phyloP scores from a whole-genome alignment of 2,797 vertebrate genomes.

The Hippopotamyrus pictus region DNA sequence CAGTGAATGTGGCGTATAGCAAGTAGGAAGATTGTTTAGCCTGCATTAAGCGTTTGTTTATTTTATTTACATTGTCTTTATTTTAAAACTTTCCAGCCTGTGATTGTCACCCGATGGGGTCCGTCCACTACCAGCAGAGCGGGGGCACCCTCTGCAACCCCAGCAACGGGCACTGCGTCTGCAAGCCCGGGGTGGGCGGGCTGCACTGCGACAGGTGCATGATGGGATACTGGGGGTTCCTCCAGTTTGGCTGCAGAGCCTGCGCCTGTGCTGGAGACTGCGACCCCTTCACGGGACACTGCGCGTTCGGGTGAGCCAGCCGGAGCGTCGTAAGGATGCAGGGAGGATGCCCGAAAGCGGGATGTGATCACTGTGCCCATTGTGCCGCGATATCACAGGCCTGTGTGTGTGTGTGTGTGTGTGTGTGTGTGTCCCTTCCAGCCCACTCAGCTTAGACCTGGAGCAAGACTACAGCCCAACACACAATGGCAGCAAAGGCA shows the following conservation, averaged over 20 bases:
- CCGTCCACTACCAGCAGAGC: slow-evolving; percentile 62
- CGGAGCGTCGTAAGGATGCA: not conserved
- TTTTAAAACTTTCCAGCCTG: slow-evolving; percentile 65
- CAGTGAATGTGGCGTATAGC: not conserved
- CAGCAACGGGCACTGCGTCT: slow-evolving; percentile 81
- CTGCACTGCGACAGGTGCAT: slow-evolving; percentile 81
- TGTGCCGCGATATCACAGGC: not conserved
- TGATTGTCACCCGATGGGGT: slow-evolving; percentile 78
- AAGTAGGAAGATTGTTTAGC: not conserved
- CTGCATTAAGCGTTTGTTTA: not conserved
- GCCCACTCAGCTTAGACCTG: slow-evolving; percentile 54
- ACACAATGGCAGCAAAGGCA: slow-evolving; percentile 64
- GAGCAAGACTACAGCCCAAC: slow-evolving; percentile 54
- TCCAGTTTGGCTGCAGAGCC: slow-evolving; percentile 82
- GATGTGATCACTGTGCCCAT: not conserved
- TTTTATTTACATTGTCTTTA: too few species aligned
- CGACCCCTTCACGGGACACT: slow-evolving; percentile 82
- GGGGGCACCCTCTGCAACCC: slow-evolving; percentile 70
- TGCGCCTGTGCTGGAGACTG: slow-evolving; percentile 86
- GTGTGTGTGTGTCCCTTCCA: slow-evolving; percentile 1
- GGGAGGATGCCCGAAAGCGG: not conserved
- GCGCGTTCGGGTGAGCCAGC: slow-evolving; percentile 66
- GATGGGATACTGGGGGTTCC: slow-evolving; percentile 91
- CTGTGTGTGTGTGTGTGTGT: not conserved
- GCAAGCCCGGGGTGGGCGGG: slow-evolving; percentile 85